Base-by-base conservation (phyloP, 2,797 vertebrate genomes). In the Arrhamphus sclerolepis region DNA sequence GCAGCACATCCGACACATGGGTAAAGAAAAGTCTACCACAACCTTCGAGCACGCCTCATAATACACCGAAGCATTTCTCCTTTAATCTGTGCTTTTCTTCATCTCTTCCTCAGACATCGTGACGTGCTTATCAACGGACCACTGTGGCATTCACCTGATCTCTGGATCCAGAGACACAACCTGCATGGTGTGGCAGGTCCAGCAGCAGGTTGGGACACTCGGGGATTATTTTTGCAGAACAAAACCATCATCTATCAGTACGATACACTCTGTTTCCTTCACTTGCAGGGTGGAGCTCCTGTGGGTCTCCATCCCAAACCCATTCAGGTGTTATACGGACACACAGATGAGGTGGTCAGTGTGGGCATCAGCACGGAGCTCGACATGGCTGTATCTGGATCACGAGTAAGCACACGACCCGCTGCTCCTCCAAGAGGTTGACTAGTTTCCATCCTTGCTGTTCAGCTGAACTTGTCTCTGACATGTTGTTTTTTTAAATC, bases 161-260 rank as follows among this genome's bases (percentile, higher is more conserved):
- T 97, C 97, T 0, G 97, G 97, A 54, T 98, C 97, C 74, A 95
- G 92, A 83, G 97, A 98, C 87, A 95, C 93, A 21, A 98, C 97
- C 9, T 98, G 97, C 78, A 97, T 98, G 93, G 95, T 98, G 89
- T 98, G 97, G 97, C 96, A 98, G 80, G 94, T 98, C 71, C 80
- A 91, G 59, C 96, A 97, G 65, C 96, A 98, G 95, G 97, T 97
- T 0, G 6, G 64, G 2, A 46, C 29, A 9, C 5, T 3, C 2
- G 0, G 2, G 14, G 4, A 6, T 11, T 9, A 9, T 26, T 17
- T 14, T 10, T 18, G 26, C 24, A 26, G 24, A 3, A 26, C 10
- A 13, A 16, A 38, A 38, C 13, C 34, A 9, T 11, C 7, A 4
- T 19, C 9, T 44, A 1, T 4, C 41, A 0, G 8, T 28, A 4